Evolutionary conservation across 2,888 invertebrate genomes (phyloP), one percentile per base, ranked within the genome.

Genomic region (Syrphus vitripennis): DNA sequence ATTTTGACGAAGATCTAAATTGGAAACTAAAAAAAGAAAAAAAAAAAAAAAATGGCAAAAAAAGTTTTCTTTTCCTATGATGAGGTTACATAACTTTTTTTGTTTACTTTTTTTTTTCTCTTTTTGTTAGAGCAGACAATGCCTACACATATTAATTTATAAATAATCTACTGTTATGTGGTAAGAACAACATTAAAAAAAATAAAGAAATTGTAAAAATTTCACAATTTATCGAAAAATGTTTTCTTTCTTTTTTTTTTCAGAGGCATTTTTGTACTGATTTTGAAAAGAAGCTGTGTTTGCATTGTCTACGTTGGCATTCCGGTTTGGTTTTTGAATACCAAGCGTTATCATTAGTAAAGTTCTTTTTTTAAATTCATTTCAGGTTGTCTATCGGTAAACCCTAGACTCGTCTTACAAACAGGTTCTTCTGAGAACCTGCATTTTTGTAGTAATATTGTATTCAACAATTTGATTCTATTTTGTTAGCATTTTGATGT

Each of bases 1-100:
- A 45, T 24, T 65, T 19, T 19, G 83, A 67, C 71, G 40, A 61
- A 40, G 45, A 14, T 76, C 48, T 57, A 37, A 48, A 37, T 29
- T 40, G 19, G 21, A 69, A 69, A 55, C 55, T 34, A 37, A 67
- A 53, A 34, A n/a, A n/a, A n/a, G n/a, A n/a, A n/a, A n/a, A n/a
- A n/a, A 9, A n/a, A 67, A 65, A 57, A 77, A 55, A 12, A 57
- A 55, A 45, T 31, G n/a, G n/a, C 55, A 63, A 74, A 42, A 50
- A 61, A 65, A 4, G 16, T 42, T 63, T 63, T 16, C 5, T 26
- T 26, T 63, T 24, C 10, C 37, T 59, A n/a, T 26, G 12, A 42
- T 26, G 16, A 26, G 5, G 63, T 63, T 63, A 63, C 63, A 42
- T 63, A 63, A 63, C 63, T 26, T 6, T 63, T 63, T 40, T 59